Percentiles rank a stretch among this genome's conserved stretches.
Conservation (phyloP, 2,888 invertebrate species). For the Brachyptera risi region DNA sequence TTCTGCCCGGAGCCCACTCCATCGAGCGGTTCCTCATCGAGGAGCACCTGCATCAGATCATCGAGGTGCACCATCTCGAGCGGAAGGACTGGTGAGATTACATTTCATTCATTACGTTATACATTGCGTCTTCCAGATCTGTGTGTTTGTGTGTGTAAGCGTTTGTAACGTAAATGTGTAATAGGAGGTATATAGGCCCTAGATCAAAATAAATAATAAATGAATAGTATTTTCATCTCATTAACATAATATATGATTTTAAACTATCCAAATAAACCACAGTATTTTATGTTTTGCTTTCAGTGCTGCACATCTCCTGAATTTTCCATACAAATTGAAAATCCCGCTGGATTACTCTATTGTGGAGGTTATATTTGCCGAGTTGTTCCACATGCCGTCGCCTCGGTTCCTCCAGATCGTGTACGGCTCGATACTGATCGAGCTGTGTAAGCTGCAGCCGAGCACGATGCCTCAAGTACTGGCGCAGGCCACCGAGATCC, state of each 20-base stretch:
- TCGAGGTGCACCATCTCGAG: conserved; percentile 82
- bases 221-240: no score
- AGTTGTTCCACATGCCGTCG: conserved; percentile 87
- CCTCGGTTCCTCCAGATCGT: conserved; percentile 87
- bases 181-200: no score
- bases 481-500: conserved; percentile 95
- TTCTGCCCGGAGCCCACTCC: conserved; percentile 92
- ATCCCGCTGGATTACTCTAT: conserved; percentile 97
- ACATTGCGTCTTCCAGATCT: no score
- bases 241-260: no score
- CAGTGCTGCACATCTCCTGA: conserved; percentile 82
- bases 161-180: no score
- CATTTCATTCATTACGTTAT: no score
- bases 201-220: no score
- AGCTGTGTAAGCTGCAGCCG: conserved; percentile 94
- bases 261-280: background rate
- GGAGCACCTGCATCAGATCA: conserved; percentile 91
- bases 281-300: conserved; percentile 33
- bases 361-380: conserved; percentile 93
- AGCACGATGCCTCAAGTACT: conserved; percentile 96
- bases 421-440: conserved; percentile 93
- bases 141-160: no score
- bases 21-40: conserved; percentile 97
- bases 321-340: conserved; percentile 88
- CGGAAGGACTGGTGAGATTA: conserved; percentile 88